Conservation (phyloP, 2,797 vertebrate species). For the Threskiornis aethiopicus region DNA sequence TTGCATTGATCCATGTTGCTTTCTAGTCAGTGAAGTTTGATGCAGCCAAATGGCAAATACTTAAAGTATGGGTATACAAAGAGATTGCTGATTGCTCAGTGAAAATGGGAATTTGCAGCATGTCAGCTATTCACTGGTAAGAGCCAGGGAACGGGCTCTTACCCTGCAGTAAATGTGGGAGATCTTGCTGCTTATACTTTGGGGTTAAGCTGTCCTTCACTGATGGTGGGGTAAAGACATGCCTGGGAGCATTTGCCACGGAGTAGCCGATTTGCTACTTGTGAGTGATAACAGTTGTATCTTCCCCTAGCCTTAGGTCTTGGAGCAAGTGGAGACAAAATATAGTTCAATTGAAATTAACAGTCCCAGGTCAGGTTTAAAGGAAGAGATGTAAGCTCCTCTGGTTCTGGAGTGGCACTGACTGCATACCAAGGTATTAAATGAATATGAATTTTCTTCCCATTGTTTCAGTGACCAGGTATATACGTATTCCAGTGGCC, state of each 20-base stretch:
- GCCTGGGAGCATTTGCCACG: neutral
- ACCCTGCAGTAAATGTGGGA: neutral
- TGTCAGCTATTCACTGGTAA: neutral
- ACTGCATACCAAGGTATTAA: neutral
- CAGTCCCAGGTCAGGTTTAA: neutral
- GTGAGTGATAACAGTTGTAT: neutral
- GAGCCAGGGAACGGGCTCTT: neutral
- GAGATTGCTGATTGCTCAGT: neutral
- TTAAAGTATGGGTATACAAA: neutral
- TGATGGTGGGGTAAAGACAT: neutral
- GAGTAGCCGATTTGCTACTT: neutral
- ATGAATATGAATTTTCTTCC: neutral
- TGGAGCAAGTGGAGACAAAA: neutral
- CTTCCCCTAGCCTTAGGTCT: neutral
- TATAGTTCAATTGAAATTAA: neutral
- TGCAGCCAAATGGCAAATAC: neutral
- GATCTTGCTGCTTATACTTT: neutral
- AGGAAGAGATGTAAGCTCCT: neutral
- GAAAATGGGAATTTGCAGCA: neutral
- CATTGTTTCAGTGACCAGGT: neutral
- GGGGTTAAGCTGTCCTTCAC: neutral
- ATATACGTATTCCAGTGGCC: rapidly evolving
- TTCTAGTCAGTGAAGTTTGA: neutral
- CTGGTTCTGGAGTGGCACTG: neutral
- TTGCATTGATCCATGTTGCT: neutral